These are phyloP conservation scores for Halcyon senegalensis DNA, from an alignment of 2,113 vertebrate species.

Conservation along the genomic window DNA sequence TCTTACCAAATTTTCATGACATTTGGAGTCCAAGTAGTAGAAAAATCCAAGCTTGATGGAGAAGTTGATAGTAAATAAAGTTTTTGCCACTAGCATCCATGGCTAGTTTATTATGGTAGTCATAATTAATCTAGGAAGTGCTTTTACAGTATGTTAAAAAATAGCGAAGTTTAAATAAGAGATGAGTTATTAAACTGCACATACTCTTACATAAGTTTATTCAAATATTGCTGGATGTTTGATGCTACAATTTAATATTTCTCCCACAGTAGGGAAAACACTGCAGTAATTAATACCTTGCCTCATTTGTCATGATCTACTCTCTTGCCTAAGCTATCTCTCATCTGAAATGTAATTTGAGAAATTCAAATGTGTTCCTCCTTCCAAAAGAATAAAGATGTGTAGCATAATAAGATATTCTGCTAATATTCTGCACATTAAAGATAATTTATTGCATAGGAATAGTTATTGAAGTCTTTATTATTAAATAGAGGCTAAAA, in stretches of 20 bases:
- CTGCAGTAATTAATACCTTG: conserved; percentile 52
- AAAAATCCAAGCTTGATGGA: background rate
- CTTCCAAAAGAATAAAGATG: conserved; percentile 26
- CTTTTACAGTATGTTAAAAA: conserved; percentile 2
- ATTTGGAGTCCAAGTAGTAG: background rate
- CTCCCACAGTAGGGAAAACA: conserved; percentile 27
- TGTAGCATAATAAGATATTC: conserved; percentile 18
- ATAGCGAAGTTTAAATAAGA: background rate
- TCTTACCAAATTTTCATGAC: background rate
- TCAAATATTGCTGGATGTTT: conserved; percentile 18
- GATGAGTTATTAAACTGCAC: background rate
- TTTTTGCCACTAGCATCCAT: background rate
- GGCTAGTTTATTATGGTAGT: background rate
- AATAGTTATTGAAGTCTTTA: conserved; percentile 24
- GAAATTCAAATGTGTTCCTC: background rate
- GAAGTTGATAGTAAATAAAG: background rate
- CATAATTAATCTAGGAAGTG: background rate
- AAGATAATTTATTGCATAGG: conserved; percentile 31
- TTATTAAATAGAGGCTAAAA: conserved; percentile 17
- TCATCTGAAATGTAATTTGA: conserved; percentile 39
- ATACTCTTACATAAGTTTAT: background rate
- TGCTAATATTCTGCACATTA: conserved; percentile 50
- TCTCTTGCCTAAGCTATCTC: background rate
- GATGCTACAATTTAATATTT: conserved; percentile 42
- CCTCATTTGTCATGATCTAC: conserved; percentile 53